Percentiles rank a stretch among this genome's conserved stretches.
Conservation (phyloP, 2,113 vertebrate genomes). For the Pollimyrus isidori region DNA sequence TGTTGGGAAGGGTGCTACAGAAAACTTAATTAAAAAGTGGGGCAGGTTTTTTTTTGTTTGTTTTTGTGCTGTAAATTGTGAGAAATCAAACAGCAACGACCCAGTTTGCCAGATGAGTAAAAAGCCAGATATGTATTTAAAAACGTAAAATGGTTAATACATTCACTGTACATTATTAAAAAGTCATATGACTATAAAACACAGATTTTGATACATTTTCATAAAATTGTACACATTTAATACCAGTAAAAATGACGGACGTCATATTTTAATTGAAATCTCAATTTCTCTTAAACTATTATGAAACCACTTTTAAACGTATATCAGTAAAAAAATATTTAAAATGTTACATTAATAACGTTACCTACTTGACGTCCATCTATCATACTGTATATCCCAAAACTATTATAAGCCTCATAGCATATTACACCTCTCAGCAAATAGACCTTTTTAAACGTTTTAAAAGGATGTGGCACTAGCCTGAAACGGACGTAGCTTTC, state of each 20-base stretch:
- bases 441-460: neutral
- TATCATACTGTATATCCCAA: neutral
- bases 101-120: neutral
- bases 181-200: neutral
- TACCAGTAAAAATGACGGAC: neutral
- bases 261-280: neutral
- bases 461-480: neutral
- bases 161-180: neutral
- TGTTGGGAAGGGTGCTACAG: neutral
- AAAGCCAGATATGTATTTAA: neutral
- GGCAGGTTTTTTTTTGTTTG: neutral
- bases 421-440: neutral
- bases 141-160: neutral
- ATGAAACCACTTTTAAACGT: neutral
- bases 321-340: neutral
- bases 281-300: neutral
- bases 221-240: neutral
- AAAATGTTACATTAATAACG: neutral
- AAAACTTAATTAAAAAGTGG: neutral
- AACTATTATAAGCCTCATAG: neutral
- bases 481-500: neutral
- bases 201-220: neutral
- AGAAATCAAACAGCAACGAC: neutral
- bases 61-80: neutral
- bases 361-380: neutral